These are phyloP conservation scores for Eupristina koningsbergeri DNA, from an alignment of 1,140 invertebrate genomes.

Conservation along the genomic window DNA sequence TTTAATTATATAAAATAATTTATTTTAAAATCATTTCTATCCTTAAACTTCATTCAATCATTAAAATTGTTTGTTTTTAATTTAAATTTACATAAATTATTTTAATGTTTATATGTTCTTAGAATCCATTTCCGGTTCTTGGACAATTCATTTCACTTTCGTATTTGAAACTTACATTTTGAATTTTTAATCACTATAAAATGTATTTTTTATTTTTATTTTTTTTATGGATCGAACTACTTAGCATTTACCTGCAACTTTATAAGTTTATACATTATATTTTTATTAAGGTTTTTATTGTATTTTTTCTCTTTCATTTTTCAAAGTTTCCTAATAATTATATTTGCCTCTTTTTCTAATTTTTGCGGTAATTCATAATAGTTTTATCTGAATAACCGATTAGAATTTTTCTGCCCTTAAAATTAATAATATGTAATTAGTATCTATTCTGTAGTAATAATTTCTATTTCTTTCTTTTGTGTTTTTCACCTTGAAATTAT, in stretches of 20 bases:
- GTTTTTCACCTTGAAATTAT: conserved; percentile 59
- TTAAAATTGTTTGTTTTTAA: too few species aligned
- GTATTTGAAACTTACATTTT: conserved; percentile 50
- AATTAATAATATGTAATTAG: conserved; percentile 58
- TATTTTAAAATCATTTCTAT: neutral
- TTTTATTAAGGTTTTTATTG: conserved; percentile 51
- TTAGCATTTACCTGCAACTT: conserved; percentile 54
- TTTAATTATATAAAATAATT: neutral
- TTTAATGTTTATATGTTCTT: neutral
- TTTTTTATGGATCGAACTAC: conserved; percentile 45
- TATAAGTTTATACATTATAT: conserved; percentile 53
- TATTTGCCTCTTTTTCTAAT: conserved; percentile 29
- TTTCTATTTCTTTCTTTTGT: conserved; percentile 57
- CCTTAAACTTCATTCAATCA: neutral
- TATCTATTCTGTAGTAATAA: conserved; percentile 58
- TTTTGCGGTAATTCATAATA: conserved; percentile 19
- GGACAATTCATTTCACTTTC: conserved; percentile 52
- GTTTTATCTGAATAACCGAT: conserved; percentile 51
- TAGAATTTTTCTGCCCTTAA: conserved; percentile 56
- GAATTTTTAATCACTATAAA: conserved; percentile 59
- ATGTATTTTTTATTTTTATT: conserved; percentile 15
- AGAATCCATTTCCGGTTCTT: conserved; percentile 67
- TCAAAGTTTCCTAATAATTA: conserved; percentile 46
- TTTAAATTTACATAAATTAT: neutral
- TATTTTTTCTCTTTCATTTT: conserved; percentile 39